phyloP scores from a whole-genome alignment of 2,113 vertebrate genomes.

The Sinocyclocheilus anophthalmus region DNA sequence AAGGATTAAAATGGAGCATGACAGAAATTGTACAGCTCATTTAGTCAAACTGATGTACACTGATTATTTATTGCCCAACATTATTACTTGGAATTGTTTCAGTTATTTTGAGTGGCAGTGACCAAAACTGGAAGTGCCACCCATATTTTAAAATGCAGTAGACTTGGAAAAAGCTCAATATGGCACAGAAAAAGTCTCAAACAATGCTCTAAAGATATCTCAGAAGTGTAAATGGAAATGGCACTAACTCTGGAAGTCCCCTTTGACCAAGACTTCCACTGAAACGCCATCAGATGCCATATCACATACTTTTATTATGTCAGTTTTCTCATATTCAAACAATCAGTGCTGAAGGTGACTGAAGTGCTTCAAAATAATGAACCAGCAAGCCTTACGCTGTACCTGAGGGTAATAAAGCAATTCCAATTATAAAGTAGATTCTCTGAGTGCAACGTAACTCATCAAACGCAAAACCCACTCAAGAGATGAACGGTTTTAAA shows the following conservation, averaged over 20 bases:
- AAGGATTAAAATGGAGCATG: neutral
- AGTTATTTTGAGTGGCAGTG: too few species aligned
- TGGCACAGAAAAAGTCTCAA: neutral
- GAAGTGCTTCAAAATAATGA: neutral
- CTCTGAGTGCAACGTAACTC: neutral
- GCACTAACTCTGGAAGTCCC: neutral
- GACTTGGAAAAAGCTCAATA: neutral
- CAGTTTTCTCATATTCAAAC: neutral
- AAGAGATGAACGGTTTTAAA: constrained; percentile 27
- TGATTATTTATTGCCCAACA: neutral
- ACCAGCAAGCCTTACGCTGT: neutral
- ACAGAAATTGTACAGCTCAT: neutral
- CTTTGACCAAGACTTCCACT: neutral
- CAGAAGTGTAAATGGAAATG: neutral
- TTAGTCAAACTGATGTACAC: neutral
- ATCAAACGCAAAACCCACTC: neutral
- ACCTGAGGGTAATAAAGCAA: neutral
- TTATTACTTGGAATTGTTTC: neutral
- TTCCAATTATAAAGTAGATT: neutral
- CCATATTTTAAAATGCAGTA: neutral
- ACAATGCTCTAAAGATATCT: neutral
- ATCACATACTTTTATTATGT: neutral
- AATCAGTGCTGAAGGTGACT: neutral
- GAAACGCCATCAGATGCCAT: neutral
- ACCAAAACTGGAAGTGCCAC: neutral